phyloP scores from a whole-genome alignment of 2,888 invertebrate genomes.

The Eristalis intricaria region DNA sequence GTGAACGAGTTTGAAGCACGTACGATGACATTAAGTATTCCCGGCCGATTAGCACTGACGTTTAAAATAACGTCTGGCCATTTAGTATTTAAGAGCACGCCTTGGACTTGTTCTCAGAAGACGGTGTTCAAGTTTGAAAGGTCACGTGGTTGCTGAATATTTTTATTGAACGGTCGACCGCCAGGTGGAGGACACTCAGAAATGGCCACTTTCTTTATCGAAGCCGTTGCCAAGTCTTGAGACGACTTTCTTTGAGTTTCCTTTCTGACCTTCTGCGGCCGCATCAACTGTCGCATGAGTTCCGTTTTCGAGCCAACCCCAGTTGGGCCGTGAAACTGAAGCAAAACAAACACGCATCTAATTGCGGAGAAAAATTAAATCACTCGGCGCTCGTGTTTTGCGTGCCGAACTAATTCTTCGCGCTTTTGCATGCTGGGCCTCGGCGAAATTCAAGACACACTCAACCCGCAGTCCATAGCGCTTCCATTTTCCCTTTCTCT shows the following conservation, averaged over 20 bases:
- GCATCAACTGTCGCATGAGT: neutral
- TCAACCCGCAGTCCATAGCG: neutral
- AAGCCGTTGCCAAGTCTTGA: neutral
- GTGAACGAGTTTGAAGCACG: neutral
- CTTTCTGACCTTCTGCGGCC: neutral
- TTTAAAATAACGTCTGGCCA: neutral
- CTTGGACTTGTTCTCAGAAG: neutral
- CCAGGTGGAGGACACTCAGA: neutral
- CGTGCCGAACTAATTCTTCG: neutral
- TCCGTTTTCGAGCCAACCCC: neutral
- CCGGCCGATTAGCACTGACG: neutral
- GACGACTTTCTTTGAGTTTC: neutral
- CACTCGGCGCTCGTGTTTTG: neutral
- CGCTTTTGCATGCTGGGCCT: neutral
- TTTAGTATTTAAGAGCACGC: neutral
- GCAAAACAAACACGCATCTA: neutral
- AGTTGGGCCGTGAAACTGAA: neutral
- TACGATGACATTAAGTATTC: neutral
- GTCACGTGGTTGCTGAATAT: neutral
- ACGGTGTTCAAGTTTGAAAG: neutral
- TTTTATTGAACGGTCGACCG: too few relatives aligned
- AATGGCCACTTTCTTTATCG: neutral
- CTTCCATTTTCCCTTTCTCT: constrained; percentile 59
- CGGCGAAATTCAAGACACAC: constrained; percentile 26
- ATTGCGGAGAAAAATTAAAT: neutral